These are phyloP conservation scores for Cheirogaleus major DNA, from an alignment of 2,797 vertebrate genomes.

Conservation along the genomic window DNA sequence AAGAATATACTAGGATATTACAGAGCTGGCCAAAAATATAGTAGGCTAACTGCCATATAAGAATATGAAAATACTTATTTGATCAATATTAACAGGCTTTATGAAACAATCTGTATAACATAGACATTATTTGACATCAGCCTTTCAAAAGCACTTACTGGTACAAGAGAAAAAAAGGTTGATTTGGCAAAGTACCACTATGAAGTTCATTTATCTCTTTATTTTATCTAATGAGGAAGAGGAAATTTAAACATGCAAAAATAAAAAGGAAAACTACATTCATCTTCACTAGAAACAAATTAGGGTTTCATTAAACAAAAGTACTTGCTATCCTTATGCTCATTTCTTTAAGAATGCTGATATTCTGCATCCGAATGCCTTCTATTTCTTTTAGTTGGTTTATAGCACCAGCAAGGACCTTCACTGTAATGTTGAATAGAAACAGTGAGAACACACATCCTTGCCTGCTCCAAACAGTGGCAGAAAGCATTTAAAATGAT, in stretches of 20 bases:
- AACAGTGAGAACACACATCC: neutral
- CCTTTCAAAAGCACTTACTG: conserved; percentile 40
- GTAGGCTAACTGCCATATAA: conserved; percentile 79
- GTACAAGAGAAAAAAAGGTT: neutral
- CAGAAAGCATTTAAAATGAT: neutral
- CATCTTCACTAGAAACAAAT: conserved; percentile 29
- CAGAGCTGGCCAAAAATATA: conserved; percentile 79
- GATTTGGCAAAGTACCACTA: conserved; percentile 28
- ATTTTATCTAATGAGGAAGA: conserved; percentile 65
- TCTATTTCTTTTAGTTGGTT: neutral
- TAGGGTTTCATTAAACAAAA: conserved; percentile 53
- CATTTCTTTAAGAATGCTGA: conserved; percentile 43
- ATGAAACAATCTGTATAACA: conserved; percentile 65
- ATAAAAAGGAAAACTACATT: conserved; percentile 45
- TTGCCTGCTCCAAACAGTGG: neutral
- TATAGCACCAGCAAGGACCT: neutral
- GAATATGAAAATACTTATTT: conserved; percentile 83
- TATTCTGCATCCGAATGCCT: neutral
- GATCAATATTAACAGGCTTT: conserved; percentile 82
- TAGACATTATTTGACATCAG: conserved; percentile 55
- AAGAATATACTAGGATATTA: conserved; percentile 68
- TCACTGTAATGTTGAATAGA: neutral
- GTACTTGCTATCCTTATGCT: conserved; percentile 18
- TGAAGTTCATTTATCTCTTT: conserved; percentile 52
- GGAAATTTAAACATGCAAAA: conserved; percentile 62